Conservation (phyloP, 2,888 invertebrate genomes). For the Arge pagana region DNA sequence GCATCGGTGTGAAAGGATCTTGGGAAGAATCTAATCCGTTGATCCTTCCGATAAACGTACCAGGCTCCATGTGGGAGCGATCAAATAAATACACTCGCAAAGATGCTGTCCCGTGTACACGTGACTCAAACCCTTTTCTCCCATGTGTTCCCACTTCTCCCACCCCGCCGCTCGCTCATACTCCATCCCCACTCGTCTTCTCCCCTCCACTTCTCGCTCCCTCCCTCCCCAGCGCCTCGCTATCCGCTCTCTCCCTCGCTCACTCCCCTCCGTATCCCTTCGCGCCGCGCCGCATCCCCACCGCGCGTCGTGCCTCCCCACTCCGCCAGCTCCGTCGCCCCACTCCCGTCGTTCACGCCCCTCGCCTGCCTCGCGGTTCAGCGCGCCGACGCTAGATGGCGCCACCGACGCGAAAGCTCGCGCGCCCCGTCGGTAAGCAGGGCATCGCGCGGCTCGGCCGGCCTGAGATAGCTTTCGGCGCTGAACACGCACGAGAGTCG, state of each 20-base stretch:
- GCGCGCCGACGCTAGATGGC: conserved; percentile 12
- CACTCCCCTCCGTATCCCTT: background rate
- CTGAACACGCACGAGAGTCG: too few relatives aligned
- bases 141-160: conserved; percentile 39
- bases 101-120: too few relatives aligned
- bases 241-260: background rate
- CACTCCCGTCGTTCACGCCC: conserved; percentile 1
- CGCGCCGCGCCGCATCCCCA: conserved; percentile 6
- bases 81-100: too few relatives aligned
- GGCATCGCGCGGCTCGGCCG: background rate
- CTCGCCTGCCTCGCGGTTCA: conserved; percentile 11
- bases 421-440: conserved; percentile 1
- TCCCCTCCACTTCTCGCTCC: conserved; percentile 6
- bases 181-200: conserved; percentile 21
- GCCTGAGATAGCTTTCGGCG: too few relatives aligned
- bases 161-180: conserved; percentile 21
- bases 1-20: too few relatives aligned
- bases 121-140: too few relatives aligned
- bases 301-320: background rate
- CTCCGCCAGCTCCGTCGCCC: background rate
- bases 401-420: too few relatives aligned
- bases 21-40: too few relatives aligned
- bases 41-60: too few relatives aligned
- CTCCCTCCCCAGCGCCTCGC: background rate
- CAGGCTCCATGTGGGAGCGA: too few relatives aligned